A percentile compares a stretch with the other conserved stretches of the same genome.
These are phyloP conservation scores for Aurelia sp. DNA, from an alignment of 30 jellyfish, hydroid and myxozoan genomes.

Conservation along the genomic window DNA sequence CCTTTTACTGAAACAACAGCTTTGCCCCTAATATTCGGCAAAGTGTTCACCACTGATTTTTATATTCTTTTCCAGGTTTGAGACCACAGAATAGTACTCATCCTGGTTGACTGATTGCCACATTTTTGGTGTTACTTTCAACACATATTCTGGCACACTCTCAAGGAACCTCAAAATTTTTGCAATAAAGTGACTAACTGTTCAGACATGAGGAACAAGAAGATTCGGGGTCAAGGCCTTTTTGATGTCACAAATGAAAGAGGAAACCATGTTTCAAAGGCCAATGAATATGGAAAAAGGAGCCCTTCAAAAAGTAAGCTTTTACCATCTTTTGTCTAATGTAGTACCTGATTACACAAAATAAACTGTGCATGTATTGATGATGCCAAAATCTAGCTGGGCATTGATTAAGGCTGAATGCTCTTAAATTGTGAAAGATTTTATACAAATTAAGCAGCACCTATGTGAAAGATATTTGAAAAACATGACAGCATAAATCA, in stretches of 20 bases:
- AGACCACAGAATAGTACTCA: no score
- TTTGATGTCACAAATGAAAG: conserved; percentile 22
- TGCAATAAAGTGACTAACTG: no score
- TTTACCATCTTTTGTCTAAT: no score
- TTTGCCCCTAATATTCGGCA: no score
- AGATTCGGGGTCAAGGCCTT: conserved; percentile 35
- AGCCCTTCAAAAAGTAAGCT: conserved; percentile 52
- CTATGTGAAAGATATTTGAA: not conserved
- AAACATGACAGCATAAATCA: not conserved
- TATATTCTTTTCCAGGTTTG: no score
- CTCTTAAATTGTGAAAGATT: not conserved
- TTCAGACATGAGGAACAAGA: conserved; percentile 43
- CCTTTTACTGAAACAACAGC: no score
- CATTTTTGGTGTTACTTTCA: no score
- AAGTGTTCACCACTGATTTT: no score
- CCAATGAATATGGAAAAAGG: conserved; percentile 23
- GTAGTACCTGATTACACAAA: not conserved
- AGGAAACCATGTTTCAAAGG: not conserved
- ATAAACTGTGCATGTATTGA: not conserved
- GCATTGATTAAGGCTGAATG: not conserved
- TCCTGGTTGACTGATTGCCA: no score
- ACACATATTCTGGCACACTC: no score
- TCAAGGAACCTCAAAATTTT: no score
- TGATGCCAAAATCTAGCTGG: not conserved
- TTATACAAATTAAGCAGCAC: not conserved